Evolutionary conservation across 2,888 invertebrate species (phyloP).

Genomic region (Nemotelus nigrinus): DNA sequence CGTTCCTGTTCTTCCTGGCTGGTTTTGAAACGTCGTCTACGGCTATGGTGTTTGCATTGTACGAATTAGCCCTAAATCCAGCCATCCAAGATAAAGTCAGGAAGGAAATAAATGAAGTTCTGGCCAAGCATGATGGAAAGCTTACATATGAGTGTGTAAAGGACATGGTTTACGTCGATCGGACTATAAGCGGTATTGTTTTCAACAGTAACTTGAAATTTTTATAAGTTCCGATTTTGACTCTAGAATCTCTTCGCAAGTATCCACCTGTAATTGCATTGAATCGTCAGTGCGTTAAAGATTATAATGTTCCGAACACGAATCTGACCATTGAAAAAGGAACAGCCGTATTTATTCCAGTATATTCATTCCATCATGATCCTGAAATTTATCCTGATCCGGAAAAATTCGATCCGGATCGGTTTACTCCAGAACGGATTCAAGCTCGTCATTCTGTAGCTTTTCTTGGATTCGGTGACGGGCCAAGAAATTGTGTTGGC

Average conservation of each 20-base stretch:
- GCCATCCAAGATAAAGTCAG: slow-evolving; percentile 41
- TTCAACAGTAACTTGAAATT: not conserved
- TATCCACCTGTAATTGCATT: slow-evolving; percentile 19
- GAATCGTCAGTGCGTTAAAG: not conserved
- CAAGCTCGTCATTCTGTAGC: slow-evolving; percentile 58
- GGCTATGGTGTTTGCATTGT: slow-evolving; percentile 56
- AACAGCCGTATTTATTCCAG: slow-evolving; percentile 56
- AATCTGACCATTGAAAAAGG: slow-evolving; percentile 54
- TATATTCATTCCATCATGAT: slow-evolving; percentile 56
- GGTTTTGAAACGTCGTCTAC: slow-evolving; percentile 60
- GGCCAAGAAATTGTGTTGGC: slow-evolving; percentile 61
- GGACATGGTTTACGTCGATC: slow-evolving; percentile 43
- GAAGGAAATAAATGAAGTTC: slow-evolving; percentile 12
- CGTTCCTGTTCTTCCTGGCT: slow-evolving; percentile 57
- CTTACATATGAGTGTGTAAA: slow-evolving; percentile 41
- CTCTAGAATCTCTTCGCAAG: slow-evolving; percentile 31
- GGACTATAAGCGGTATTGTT: slow-evolving; percentile 11
- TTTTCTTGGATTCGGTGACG: slow-evolving; percentile 60
- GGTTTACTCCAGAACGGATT: slow-evolving; percentile 55
- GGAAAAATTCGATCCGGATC: slow-evolving; percentile 58
- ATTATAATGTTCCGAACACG: slow-evolving; percentile 50
- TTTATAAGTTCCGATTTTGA: not conserved
- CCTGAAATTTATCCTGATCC: slow-evolving; percentile 57
- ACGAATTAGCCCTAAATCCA: slow-evolving; percentile 55
- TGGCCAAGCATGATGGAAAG: slow-evolving; percentile 28